Base-by-base conservation (phyloP, 2,888 invertebrate genomes). In the Drosophila parthenogenetica region DNA sequence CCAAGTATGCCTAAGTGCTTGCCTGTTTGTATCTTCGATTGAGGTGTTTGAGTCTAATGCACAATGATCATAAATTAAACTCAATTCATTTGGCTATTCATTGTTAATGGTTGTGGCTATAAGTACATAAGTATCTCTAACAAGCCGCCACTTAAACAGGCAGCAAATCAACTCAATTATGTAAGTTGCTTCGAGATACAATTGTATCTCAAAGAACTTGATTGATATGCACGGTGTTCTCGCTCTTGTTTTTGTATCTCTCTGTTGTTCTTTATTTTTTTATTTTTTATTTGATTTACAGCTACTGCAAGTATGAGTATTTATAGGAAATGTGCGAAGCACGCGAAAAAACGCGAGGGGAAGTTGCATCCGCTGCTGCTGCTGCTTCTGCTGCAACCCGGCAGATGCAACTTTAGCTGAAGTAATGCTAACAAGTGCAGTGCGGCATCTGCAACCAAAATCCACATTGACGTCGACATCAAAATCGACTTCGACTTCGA, bases 261-360 rank as follows among this genome's bases (percentile, higher is more conserved):
- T 74, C 3, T 0, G 7, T 8, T 19, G 2, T 29, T 29, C 29
- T 29, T 8, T 29, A 8, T 2, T 8, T 8, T 22, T 5, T 22
- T 22, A 22, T 11, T 35, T 35, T 35, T 35, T 35, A 35, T 35
- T 79, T 85, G 79, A 79, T 77, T 81, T 84, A 73, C 80, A 69
- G 88, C 86, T 68, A 73, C 60, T 57, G 61, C 54, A 40, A 50
- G 32, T 13, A 54, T 25, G 35, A 50, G 55, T 60, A 67, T 65
- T 67, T 80, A 70, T 81, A 73, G 72, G 69, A 70, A 78, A 75
- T 64, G 76, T 78, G 81, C 61, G 22, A 13, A 53, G 55, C 70
- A 69, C 73, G 83, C 81, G 79, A 70, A 85, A 81, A 65, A 61
- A 22, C 13, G 25, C 43, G 2, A 13, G 19, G 39, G 55, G 77